These are phyloP conservation scores for Urocyon cinereoargenteus DNA, from an alignment of 2,797 vertebrate species.

Conservation along the genomic window DNA sequence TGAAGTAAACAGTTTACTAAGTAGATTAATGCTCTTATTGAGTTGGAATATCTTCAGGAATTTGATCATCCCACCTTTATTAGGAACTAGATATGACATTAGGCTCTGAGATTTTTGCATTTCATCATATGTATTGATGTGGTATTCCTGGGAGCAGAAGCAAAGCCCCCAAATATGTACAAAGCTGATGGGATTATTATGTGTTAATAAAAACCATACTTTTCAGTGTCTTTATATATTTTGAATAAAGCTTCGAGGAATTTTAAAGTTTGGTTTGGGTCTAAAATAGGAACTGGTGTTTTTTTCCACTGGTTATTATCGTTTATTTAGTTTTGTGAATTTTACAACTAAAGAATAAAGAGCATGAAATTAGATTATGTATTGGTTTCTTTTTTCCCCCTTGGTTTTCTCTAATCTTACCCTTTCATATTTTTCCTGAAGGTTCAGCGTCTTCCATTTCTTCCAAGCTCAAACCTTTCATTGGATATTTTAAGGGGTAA, in stretches of 20 bases:
- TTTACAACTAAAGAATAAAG: conserved; percentile 30
- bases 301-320: neutral
- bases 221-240: neutral
- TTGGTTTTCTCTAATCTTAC: neutral
- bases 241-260: neutral
- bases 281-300: neutral
- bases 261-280: conserved; percentile 26
- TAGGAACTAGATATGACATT: neutral
- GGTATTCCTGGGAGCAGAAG: neutral
- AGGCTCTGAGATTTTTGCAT: neutral
- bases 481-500: conserved; percentile 95
- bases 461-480: conserved; percentile 95
- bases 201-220: neutral
- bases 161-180: neutral
- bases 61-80: neutral
- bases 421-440: conserved; percentile 79
- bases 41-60: neutral
- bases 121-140: neutral
- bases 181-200: neutral
- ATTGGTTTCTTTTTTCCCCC: no score
- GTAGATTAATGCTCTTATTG: neutral
- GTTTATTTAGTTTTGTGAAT: conserved; percentile 32
- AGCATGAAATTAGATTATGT: neutral
- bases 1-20: neutral
- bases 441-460: conserved; percentile 97